A percentile compares a stretch with the other conserved stretches of the same genome.
phyloP scores from a whole-genome alignment of 2,888 invertebrate species.

The Craniophora ligustri region DNA sequence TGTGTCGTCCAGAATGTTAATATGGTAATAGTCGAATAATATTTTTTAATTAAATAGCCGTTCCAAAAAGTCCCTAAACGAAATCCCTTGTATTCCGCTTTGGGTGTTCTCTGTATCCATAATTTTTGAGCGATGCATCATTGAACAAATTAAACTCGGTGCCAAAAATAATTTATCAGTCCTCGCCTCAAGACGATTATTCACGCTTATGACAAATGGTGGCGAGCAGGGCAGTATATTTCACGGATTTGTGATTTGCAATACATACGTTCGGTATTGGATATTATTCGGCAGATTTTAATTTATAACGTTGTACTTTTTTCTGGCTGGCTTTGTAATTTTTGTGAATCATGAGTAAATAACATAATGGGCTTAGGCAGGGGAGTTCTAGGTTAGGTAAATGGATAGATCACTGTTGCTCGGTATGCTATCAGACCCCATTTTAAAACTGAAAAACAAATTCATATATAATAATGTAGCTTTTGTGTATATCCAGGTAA shows the following conservation, averaged over 20 bases:
- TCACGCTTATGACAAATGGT: slow-evolving; percentile 81
- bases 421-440: no score
- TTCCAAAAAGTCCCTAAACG: not conserved
- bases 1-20: no score
- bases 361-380: no score
- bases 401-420: no score
- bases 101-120: slow-evolving; percentile 63
- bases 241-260: slow-evolving; percentile 79
- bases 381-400: no score
- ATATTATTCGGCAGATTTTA: slow-evolving; percentile 52
- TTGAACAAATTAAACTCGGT: slow-evolving; percentile 69
- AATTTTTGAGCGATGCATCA: slow-evolving; percentile 57
- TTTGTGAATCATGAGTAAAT: slow-evolving; percentile 3
- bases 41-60: not conserved
- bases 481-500: no score
- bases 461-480: no score
- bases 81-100: slow-evolving; percentile 27
- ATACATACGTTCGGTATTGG: slow-evolving; percentile 55
- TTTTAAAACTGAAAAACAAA: no score
- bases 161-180: slow-evolving; percentile 81
- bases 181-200: slow-evolving; percentile 68
- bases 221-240: slow-evolving; percentile 65
- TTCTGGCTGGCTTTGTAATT: slow-evolving; percentile 27
- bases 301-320: slow-evolving; percentile 42
- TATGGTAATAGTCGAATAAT: no score